phyloP scores from a whole-genome alignment of 2,113 vertebrate species.

The Cynoglossus semilaevis region DNA sequence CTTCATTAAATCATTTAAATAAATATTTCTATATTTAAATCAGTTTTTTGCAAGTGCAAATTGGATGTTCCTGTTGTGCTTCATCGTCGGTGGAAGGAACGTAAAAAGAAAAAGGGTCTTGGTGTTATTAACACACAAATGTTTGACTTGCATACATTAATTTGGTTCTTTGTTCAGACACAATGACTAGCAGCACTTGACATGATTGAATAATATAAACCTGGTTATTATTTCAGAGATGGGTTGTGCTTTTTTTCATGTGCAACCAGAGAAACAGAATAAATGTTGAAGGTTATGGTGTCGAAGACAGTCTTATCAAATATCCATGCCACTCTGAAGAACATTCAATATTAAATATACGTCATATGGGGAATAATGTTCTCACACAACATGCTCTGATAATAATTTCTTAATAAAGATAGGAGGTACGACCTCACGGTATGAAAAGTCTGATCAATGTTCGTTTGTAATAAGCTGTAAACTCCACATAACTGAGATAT shows the following conservation, averaged over 20 bases:
- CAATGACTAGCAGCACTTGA: conserved; percentile 25
- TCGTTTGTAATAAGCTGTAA: conserved; percentile 34
- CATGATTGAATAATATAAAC: conserved; percentile 16
- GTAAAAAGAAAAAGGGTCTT: not conserved
- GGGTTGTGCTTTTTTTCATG: conserved; percentile 44
- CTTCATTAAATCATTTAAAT: too few relatives aligned
- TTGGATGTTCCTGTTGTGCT: not conserved
- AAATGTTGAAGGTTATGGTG: conserved; percentile 1
- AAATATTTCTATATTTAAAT: too few relatives aligned
- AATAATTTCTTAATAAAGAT: conserved; percentile 51
- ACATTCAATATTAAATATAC: conserved; percentile 53
- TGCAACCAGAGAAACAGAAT: conserved; percentile 26
- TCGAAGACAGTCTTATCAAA: conserved; percentile 35
- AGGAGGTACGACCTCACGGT: conserved; percentile 31
- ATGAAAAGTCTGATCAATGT: conserved; percentile 46
- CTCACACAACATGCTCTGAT: conserved; percentile 63
- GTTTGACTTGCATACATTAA: conserved; percentile 13
- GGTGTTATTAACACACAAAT: not conserved
- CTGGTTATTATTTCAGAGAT: conserved; percentile 16
- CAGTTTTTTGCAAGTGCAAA: too few relatives aligned
- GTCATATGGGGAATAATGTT: conserved; percentile 39
- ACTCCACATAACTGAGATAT: conserved; percentile 38
- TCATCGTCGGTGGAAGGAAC: conserved; percentile 5
- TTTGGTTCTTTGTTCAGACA: conserved; percentile 9
- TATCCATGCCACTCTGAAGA: conserved; percentile 59